A percentile compares a stretch with the other conserved stretches of the same genome.
These are phyloP conservation scores for Dryobates pubescens DNA, from an alignment of 2,797 vertebrate species.

Conservation along the genomic window DNA sequence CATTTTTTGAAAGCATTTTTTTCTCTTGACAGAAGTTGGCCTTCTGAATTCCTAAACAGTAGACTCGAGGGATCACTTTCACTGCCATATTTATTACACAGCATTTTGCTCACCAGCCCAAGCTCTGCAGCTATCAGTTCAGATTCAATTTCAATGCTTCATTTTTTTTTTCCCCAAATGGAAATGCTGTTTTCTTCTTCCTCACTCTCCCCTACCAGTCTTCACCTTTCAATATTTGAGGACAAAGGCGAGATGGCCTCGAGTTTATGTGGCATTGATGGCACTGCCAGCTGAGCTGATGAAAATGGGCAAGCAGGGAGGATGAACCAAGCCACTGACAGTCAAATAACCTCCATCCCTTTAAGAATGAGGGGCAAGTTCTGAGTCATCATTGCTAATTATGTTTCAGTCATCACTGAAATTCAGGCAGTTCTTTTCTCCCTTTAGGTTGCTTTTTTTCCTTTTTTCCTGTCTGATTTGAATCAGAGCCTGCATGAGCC, in stretches of 20 bases:
- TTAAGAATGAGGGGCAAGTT: neutral
- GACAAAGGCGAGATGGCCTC: neutral
- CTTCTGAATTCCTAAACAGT: neutral
- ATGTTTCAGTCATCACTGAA: neutral
- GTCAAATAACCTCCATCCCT: neutral
- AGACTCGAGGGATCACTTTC: neutral
- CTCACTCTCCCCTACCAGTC: neutral
- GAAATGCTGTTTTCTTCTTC: neutral
- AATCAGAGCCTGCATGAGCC: no score
- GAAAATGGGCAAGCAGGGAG: neutral
- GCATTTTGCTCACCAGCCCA: neutral
- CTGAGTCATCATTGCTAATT: neutral
- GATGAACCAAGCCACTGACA: neutral
- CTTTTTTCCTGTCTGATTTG: neutral
- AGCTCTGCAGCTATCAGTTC: neutral
- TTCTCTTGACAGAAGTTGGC: neutral
- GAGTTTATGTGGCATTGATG: neutral
- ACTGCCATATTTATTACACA: neutral
- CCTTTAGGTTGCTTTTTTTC: neutral
- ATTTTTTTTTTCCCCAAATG: neutral
- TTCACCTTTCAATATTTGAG: neutral
- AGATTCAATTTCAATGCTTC: neutral
- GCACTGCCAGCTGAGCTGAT: neutral
- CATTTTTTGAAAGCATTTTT: neutral
- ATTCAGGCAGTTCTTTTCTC: neutral